Conservation (phyloP, 2,113 vertebrate genomes). For the Tragelaphus scriptus region DNA sequence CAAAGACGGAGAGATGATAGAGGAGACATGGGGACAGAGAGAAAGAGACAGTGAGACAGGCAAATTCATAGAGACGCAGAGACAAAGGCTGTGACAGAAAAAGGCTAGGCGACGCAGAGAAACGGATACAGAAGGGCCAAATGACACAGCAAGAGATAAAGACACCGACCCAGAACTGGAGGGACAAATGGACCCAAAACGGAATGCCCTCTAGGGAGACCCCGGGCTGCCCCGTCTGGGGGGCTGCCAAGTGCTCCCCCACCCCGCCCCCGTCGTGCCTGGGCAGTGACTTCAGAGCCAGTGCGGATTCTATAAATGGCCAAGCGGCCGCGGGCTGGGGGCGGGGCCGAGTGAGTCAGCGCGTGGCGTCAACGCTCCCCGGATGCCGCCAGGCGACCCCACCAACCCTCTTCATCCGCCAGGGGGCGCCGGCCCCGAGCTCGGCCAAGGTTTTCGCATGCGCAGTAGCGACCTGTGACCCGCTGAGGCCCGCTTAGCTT, state of each 20-base stretch:
- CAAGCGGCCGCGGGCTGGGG: slow-evolving; percentile 6
- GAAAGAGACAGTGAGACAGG: neutral
- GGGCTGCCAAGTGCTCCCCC: neutral
- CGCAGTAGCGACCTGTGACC: neutral
- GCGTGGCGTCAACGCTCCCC: neutral
- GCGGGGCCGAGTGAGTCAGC: neutral
- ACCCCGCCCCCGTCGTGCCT: slow-evolving; percentile 45
- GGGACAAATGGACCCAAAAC: neutral
- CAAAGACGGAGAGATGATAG: neutral
- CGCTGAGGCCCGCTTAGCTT: rapidly evolving
- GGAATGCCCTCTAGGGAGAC: slow-evolving; percentile 19
- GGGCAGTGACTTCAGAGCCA: slow-evolving; percentile 55
- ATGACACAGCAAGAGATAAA: neutral
- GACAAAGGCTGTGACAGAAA: neutral
- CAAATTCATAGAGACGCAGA: neutral
- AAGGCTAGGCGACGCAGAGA: neutral
- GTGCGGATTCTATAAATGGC: slow-evolving; percentile 71
- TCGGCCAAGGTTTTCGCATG: neutral
- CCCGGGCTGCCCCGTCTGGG: neutral
- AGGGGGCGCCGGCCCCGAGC: neutral
- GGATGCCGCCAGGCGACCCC: neutral
- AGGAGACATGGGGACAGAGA: neutral
- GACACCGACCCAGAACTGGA: neutral
- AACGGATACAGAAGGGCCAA: neutral
- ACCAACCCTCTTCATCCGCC: neutral